These are phyloP conservation scores for Silurus aristotelis DNA, from an alignment of 2,797 vertebrate species.

Conservation along the genomic window DNA sequence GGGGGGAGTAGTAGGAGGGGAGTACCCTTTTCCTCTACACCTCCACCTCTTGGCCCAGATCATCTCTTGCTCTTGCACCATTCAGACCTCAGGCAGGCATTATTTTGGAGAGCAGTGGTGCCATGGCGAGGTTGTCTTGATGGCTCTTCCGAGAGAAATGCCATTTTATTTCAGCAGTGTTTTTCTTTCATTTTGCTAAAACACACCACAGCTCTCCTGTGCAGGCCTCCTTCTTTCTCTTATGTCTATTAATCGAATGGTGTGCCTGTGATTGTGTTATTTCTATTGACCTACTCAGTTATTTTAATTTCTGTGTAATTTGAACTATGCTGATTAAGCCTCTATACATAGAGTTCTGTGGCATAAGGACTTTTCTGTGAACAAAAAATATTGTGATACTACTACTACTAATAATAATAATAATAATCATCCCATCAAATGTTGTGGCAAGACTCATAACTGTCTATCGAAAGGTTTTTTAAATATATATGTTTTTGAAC, in stretches of 20 bases:
- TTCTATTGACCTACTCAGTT: no score
- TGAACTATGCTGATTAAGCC: no score
- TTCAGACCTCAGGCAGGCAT: constrained; percentile 60
- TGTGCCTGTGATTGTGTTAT: no score
- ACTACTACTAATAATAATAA: neutral
- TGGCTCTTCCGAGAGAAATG: constrained; percentile 61
- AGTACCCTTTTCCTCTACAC: constrained; percentile 37
- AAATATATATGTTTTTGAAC: neutral
- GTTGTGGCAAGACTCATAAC: neutral
- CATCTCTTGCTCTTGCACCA: constrained; percentile 12
- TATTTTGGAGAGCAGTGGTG: constrained; percentile 51
- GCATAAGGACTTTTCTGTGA: neutral
- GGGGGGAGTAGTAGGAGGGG: constrained; percentile 43
- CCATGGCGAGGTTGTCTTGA: constrained; percentile 4
- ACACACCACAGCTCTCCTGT: no score
- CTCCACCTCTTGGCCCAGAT: constrained; percentile 29
- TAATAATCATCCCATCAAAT: neutral
- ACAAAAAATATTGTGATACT: neutral
- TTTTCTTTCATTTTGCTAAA: no score
- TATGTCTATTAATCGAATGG: no score
- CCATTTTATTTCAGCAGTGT: constrained; percentile 40
- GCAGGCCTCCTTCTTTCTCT: no score
- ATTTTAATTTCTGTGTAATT: no score
- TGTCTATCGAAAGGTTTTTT: neutral
- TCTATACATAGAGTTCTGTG: no score